phyloP scores from a whole-genome alignment of 2,113 vertebrate species.

The Corythoichthys intestinalis region DNA sequence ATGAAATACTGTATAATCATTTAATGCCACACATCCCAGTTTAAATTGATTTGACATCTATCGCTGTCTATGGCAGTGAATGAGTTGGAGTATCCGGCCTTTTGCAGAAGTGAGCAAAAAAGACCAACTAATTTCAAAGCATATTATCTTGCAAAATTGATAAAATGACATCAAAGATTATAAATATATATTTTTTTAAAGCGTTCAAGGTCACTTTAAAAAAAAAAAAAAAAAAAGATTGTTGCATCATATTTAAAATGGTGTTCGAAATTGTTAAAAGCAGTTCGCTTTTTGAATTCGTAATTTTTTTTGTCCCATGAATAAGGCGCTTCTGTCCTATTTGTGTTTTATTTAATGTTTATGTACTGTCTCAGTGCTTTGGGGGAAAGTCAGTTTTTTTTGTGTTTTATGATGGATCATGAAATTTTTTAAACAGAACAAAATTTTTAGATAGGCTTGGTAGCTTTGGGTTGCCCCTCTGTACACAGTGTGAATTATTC shows the following conservation, averaged over 20 bases:
- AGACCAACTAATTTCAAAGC: too few relatives aligned
- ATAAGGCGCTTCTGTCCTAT: conserved; percentile 32
- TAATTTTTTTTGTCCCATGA: conserved; percentile 17
- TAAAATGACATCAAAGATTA: too few relatives aligned
- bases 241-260: conserved; percentile 27
- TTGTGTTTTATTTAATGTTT: conserved; percentile 58
- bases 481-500: neutral
- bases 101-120: too few relatives aligned
- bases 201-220: too few relatives aligned
- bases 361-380: conserved; percentile 7
- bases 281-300: conserved; percentile 39
- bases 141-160: too few relatives aligned
- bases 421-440: neutral
- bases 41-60: too few relatives aligned
- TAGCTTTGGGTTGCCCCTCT: conserved; percentile 11
- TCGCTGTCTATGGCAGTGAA: too few relatives aligned
- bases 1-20: too few relatives aligned
- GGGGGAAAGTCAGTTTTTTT: neutral
- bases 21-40: too few relatives aligned
- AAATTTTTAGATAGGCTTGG: conserved; percentile 15
- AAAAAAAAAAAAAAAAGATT: neutral
- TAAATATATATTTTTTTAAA: too few relatives aligned
- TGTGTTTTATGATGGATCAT: conserved; percentile 11
- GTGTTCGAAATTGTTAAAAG: conserved; percentile 26
- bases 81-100: too few relatives aligned